Evolutionary conservation across 2,113 vertebrate genomes (phyloP).

Genomic region (Elephantulus edwardii): DNA sequence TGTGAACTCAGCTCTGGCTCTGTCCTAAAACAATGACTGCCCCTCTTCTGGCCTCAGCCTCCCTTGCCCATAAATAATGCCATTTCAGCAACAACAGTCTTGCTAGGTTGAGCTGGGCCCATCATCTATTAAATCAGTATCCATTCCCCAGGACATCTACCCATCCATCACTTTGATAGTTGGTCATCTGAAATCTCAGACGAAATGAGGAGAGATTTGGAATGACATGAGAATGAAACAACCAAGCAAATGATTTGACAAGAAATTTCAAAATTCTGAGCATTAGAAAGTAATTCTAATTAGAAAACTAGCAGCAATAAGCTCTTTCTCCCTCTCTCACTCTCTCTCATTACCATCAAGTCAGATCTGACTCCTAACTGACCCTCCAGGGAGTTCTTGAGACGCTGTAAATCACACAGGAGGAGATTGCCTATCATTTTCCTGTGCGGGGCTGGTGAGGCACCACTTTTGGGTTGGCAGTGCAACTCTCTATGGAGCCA

Average conservation of each 20-base stretch:
- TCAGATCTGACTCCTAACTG: too few relatives aligned
- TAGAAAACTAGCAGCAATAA: not conserved
- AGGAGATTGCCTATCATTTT: too few relatives aligned
- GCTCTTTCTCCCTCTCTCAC: too few relatives aligned
- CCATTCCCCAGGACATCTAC: not conserved
- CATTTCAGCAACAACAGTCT: not conserved
- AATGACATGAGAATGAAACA: not conserved
- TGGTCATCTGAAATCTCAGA: not conserved
- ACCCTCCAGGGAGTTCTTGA: too few relatives aligned
- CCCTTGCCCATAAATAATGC: not conserved
- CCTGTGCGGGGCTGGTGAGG: too few relatives aligned
- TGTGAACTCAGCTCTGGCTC: not conserved
- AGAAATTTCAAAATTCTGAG: not conserved
- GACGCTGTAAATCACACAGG: too few relatives aligned
- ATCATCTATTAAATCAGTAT: rapidly evolving
- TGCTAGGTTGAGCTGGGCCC: not conserved
- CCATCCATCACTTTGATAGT: not conserved
- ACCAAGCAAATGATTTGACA: not conserved
- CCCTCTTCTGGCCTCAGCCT: not conserved
- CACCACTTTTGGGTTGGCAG: too few relatives aligned
- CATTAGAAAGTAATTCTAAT: not conserved
- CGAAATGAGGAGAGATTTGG: not conserved
- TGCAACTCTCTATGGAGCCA: too few relatives aligned
- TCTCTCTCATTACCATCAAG: too few relatives aligned
- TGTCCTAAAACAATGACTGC: rapidly evolving